Evolutionary conservation across 2,797 vertebrate species (phyloP).

Genomic region (Manis crassicaudata): DNA sequence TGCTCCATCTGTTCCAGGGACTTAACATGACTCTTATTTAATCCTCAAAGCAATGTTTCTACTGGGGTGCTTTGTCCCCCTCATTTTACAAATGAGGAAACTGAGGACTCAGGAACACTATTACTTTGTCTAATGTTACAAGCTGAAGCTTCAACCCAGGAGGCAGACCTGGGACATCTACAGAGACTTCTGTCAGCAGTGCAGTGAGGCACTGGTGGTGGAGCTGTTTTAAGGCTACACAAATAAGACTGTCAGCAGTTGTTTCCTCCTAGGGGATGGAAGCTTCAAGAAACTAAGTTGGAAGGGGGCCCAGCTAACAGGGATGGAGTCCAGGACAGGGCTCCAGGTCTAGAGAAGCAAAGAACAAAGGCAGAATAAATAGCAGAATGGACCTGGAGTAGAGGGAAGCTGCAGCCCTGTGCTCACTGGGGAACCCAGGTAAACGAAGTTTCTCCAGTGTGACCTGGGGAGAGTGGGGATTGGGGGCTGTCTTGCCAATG

Average conservation of each 20-base stretch:
- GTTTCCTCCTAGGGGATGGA: not conserved
- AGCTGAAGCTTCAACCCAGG: not conserved
- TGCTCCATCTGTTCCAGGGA: not conserved
- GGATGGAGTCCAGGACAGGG: not conserved
- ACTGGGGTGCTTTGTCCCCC: not conserved
- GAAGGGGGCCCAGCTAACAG: not conserved
- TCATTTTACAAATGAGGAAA: not conserved
- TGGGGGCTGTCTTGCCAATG: too few species aligned
- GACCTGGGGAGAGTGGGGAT: accelerated
- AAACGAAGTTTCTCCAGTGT: not conserved
- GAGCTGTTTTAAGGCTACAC: not conserved
- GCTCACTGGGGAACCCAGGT: not conserved
- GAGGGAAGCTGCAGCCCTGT: not conserved
- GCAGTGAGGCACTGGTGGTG: not conserved
- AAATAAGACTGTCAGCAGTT: not conserved
- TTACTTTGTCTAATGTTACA: not conserved
- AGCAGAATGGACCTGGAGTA: not conserved
- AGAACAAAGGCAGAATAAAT: not conserved
- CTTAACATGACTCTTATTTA: not conserved
- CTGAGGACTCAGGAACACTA: not conserved
- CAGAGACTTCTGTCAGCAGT: not conserved
- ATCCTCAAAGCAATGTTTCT: not conserved
- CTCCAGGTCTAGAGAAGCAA: not conserved
- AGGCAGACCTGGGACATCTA: not conserved
- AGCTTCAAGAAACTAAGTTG: not conserved